Base-by-base conservation (phyloP, 2,888 invertebrate species). In the Ferdinandea cuprea region DNA sequence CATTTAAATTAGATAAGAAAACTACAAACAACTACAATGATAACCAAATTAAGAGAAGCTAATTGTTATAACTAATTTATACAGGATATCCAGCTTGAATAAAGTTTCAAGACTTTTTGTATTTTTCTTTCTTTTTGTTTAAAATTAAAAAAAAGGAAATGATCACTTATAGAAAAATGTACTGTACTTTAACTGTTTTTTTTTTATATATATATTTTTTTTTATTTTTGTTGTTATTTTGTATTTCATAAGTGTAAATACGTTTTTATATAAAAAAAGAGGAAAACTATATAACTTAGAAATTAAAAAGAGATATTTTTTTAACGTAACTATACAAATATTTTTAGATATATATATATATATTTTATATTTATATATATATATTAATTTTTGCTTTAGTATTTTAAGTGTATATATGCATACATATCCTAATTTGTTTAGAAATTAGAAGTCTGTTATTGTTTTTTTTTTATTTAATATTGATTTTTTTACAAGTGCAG, bases 401-500 rank as follows among this genome's bases (percentile, higher is more conserved):
- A 77, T 65, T 52, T 77, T 83, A 78, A 66, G 71, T 83, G 65
- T 63, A 74, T 76, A 59, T 76, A 59, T 66, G 59, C 54, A 72
- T 81, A 81, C 81, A 65, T 66, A 83, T 78, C 59, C 71, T 72
- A 77, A 37, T 78, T 83, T 77, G 61, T 78, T 78, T 83, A 83
- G 78, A 83, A 78, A 78, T 83, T 40, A 81, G 71, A 83, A 83
- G 83, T 83, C 83, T 78, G 78, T 83, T 83, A 66, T 83, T 77
- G 52, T 52, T 68, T 30, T 59, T 44, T 54, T 37, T 56, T 66
- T 72, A 54, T 48, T 76, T 63, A 59, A 58, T 71, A 69, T 76
- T 79, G 66, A 54, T 76, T 76, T 74, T 65, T 83, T 61, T 78
- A 83, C 83, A 83, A 73, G 78, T 83, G 78, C 78, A 77, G 56